These are phyloP conservation scores for Drosophila limbata DNA, from an alignment of 2,888 invertebrate genomes.

Conservation along the genomic window DNA sequence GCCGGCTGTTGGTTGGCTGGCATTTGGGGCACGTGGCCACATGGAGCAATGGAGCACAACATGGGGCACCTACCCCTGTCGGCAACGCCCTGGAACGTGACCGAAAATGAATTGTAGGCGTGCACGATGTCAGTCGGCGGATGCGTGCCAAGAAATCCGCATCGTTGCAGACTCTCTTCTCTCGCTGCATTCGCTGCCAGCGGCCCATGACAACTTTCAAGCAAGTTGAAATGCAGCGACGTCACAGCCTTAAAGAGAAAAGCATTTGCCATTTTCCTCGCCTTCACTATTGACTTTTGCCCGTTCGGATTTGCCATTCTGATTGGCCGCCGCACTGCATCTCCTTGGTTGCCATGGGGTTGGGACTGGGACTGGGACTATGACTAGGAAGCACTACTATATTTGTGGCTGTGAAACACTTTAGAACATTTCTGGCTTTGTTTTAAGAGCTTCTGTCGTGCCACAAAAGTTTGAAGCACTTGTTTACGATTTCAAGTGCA, in stretches of 20 bases:
- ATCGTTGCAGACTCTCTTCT: conserved; percentile 36
- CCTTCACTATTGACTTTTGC: conserved; percentile 45
- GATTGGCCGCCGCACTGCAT: conserved; percentile 42
- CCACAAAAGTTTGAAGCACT: conserved; percentile 72
- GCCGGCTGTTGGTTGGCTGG: conserved; percentile 62
- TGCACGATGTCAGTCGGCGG: conserved; percentile 58
- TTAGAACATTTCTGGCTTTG: conserved; percentile 52
- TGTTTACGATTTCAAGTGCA: conserved; percentile 77
- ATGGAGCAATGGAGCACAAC: not conserved
- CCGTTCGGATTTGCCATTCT: conserved; percentile 41
- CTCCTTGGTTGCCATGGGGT: conserved; percentile 8
- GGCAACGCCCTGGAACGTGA: conserved; percentile 84
- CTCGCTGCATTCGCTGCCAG: conserved; percentile 20
- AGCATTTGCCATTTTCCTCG: conserved; percentile 19
- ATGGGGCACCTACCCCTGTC: conserved; percentile 62
- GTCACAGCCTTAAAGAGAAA: conserved; percentile 32
- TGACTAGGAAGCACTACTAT: not conserved
- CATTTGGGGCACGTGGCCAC: conserved; percentile 18
- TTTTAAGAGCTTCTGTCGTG: conserved; percentile 61
- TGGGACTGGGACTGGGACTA: not conserved
- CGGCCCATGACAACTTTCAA: conserved; percentile 12
- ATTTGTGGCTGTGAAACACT: conserved; percentile 32
- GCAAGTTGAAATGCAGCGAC: conserved; percentile 1
- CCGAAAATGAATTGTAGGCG: conserved; percentile 82
- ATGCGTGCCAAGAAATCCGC: conserved; percentile 47